Evolutionary conservation across 2,113 vertebrate species (phyloP).

Genomic region (Hoplias malabaricus): DNA sequence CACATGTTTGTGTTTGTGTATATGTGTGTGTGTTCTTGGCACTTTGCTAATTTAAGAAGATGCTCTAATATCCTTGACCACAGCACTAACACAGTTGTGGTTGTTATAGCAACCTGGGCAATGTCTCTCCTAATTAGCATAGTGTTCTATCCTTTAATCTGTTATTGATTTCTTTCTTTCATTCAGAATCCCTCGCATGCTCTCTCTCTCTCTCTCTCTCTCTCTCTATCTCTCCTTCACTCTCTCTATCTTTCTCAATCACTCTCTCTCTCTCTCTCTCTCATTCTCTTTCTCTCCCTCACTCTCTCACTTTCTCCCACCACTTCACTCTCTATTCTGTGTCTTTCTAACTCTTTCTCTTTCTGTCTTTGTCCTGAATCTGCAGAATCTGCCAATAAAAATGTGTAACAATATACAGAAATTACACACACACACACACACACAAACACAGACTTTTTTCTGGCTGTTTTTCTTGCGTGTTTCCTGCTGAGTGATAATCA

Average conservation of each 20-base stretch:
- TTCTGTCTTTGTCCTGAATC: neutral
- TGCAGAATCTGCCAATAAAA: neutral
- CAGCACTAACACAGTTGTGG: neutral
- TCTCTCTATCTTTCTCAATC: neutral
- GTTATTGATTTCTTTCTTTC: conserved; percentile 5
- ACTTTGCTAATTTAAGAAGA: neutral
- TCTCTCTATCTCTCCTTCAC: neutral
- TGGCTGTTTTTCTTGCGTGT: conserved; percentile 24
- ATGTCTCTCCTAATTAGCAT: conserved; percentile 29
- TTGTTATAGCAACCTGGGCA: conserved; percentile 27
- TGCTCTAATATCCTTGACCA: neutral
- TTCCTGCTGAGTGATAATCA: conserved; percentile 50
- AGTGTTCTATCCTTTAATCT: conserved; percentile 10
- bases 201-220: neutral
- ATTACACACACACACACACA: neutral
- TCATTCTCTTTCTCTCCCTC: neutral
- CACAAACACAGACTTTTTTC: conserved; percentile 29
- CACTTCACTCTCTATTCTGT: too few species aligned
- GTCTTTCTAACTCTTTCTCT: neutral
- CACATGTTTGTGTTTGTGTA: neutral
- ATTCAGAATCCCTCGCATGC: neutral
- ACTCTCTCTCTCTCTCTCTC: neutral
- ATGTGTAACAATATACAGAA: neutral
- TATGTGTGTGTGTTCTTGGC: neutral
- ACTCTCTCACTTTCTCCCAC: neutral